A percentile compares a stretch with the other conserved stretches of the same genome.
These are phyloP conservation scores for Catocala fraxini DNA, from an alignment of 2,888 invertebrate genomes.

Conservation along the genomic window DNA sequence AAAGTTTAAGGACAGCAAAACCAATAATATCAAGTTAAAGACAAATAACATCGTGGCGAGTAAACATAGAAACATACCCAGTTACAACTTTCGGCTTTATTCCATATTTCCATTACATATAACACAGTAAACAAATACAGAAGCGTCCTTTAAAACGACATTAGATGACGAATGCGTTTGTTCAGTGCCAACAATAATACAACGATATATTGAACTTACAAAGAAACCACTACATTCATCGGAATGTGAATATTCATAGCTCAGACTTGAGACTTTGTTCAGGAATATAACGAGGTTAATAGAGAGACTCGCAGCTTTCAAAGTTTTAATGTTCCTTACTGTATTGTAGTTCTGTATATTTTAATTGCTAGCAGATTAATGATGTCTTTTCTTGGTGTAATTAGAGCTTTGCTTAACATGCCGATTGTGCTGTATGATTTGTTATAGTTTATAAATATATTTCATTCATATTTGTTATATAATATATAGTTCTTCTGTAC, in stretches of 20 bases:
- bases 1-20: no score
- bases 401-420: slow-evolving; percentile 32
- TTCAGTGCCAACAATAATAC: slow-evolving; percentile 27
- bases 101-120: no score
- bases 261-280: slow-evolving; percentile 42
- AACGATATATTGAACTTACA: slow-evolving; percentile 25
- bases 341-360: slow-evolving; percentile 38
- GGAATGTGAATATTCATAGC: slow-evolving; percentile 52
- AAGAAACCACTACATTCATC: slow-evolving; percentile 39
- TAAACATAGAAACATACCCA: no score
- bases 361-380: slow-evolving; percentile 36
- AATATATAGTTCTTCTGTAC: no score
- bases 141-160: no score
- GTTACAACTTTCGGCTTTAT: no score
- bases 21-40: no score
- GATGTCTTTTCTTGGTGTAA: slow-evolving; percentile 29
- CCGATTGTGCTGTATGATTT: slow-evolving; percentile 16
- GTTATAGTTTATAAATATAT: no score
- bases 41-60: no score
- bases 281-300: slow-evolving; percentile 54
- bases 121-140: no score
- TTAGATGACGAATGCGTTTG: not conserved
- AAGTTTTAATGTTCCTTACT: slow-evolving; percentile 28
- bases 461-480: no score
- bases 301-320: slow-evolving; percentile 30